phyloP scores from a whole-genome alignment of 1,140 invertebrate species.

The Drosophila gunungcola region DNA sequence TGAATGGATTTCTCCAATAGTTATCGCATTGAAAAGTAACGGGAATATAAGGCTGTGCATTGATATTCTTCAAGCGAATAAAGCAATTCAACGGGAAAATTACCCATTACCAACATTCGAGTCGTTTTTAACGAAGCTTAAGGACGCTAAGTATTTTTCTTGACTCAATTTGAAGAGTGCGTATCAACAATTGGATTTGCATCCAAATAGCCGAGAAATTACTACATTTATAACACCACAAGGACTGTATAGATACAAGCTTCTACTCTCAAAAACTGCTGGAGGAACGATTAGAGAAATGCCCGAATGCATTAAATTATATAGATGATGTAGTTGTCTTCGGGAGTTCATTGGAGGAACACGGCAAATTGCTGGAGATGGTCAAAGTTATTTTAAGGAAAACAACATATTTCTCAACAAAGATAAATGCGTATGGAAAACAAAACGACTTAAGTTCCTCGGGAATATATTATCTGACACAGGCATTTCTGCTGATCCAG shows the following conservation, averaged over 20 bases:
- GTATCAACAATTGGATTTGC: conserved; percentile 14
- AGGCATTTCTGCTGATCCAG: conserved; percentile 6
- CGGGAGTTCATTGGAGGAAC: conserved; percentile 6
- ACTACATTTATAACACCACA: conserved; percentile 15
- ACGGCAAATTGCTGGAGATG: conserved; percentile 4
- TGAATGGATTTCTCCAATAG: conserved; percentile 11
- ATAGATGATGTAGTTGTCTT: conserved; percentile 20
- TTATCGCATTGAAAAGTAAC: conserved; percentile 23
- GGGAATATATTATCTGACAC: conserved; percentile 8
- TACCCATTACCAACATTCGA: conserved; percentile 12
- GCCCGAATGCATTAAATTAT: conserved; percentile 12
- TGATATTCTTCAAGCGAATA: background rate
- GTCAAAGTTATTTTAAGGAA: background rate
- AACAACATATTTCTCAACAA: conserved; percentile 1
- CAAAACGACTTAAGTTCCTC: conserved; percentile 6
- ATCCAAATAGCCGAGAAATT: conserved; percentile 14
- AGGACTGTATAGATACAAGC: conserved; percentile 23
- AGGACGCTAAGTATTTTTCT: background rate
- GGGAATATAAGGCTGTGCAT: too few species aligned
- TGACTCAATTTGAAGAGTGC: conserved; percentile 14
- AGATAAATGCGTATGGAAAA: conserved; percentile 1
- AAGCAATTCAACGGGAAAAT: background rate
- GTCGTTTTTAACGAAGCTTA: conserved; percentile 17
- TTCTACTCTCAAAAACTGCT: conserved; percentile 12
- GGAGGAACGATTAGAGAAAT: conserved; percentile 2